Conservation (phyloP, 2,797 vertebrate species). For the Enteromius fasciolatus region DNA sequence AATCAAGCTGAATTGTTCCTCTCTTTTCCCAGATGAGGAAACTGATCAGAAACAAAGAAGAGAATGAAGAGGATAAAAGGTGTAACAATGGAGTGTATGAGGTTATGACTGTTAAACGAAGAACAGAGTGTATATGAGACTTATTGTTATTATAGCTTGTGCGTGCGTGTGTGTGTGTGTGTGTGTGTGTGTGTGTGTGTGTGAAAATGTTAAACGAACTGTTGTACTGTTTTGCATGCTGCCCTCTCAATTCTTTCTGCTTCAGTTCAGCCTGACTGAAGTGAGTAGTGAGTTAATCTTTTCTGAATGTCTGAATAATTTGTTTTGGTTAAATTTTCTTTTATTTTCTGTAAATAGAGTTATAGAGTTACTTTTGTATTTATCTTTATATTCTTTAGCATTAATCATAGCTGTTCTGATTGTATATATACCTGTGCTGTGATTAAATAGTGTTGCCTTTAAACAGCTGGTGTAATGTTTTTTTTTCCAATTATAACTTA, state of each 20-base stretch:
- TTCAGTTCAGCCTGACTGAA: not conserved
- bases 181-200: no score
- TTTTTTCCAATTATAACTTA: no score
- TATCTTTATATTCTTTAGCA: not conserved
- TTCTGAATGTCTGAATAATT: not conserved
- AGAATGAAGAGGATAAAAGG: not conserved
- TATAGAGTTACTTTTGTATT: not conserved
- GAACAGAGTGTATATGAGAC: not conserved
- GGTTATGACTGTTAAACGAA: conserved; percentile 3
- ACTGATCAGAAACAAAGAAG: not conserved
- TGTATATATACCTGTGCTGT: not conserved
- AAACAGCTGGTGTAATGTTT: no score
- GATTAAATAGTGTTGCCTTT: not conserved
- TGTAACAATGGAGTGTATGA: conserved; percentile 19
- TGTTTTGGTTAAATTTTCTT: not conserved
- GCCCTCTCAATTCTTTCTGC: no score
- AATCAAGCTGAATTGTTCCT: not conserved
- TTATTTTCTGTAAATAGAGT: not conserved
- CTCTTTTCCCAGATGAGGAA: conserved; percentile 1
- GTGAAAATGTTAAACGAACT: not conserved
- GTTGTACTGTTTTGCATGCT: not conserved
- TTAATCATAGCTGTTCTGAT: not conserved
- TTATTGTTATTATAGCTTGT: not conserved
- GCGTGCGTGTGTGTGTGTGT: no score
- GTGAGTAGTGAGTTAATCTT: no score